Percentiles rank a stretch among this genome's conserved stretches.
Evolutionary conservation across 2,797 vertebrate species (phyloP).

Genomic region (Chelmon rostratus): DNA sequence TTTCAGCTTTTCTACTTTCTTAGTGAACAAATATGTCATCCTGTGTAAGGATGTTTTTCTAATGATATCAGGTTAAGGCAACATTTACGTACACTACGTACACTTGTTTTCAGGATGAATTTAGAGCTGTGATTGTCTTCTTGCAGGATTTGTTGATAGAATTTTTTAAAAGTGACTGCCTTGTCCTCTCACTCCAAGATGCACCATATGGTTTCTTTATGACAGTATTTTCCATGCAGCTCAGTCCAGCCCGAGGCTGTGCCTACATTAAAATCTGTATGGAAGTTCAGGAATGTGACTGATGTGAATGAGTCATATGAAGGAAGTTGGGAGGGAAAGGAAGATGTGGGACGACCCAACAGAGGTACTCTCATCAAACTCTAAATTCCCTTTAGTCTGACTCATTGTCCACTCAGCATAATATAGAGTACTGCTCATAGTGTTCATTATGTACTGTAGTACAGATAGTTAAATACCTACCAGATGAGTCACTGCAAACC

Average conservation of each 20-base stretch:
- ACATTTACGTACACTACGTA: background rate
- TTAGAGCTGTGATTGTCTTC: slow-evolving; percentile 6
- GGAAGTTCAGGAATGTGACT: slow-evolving; percentile 73
- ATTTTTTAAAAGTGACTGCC: background rate
- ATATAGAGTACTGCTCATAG: slow-evolving; percentile 24
- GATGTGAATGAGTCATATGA: slow-evolving; percentile 68
- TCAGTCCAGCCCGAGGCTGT: slow-evolving; percentile 28
- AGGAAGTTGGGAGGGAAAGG: slow-evolving; percentile 66
- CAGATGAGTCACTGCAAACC: slow-evolving; percentile 62
- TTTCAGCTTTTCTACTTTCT: background rate
- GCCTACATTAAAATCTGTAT: slow-evolving; percentile 52
- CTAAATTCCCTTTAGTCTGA: slow-evolving; percentile 67
- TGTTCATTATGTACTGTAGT: slow-evolving; percentile 25
- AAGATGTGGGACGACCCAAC: slow-evolving; percentile 46
- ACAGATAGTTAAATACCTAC: slow-evolving; percentile 51
- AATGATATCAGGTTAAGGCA: background rate
- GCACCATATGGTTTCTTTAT: slow-evolving; percentile 6
- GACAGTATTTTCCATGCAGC: slow-evolving; percentile 31
- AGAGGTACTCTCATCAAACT: slow-evolving; percentile 39
- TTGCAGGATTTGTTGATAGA: background rate
- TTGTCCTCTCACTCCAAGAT: background rate
- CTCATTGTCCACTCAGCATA: slow-evolving; percentile 79
- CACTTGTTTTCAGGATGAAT: background rate
- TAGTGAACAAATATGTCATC: background rate
- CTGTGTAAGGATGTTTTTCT: background rate